These are phyloP conservation scores for Sycobia sp. DNA, from an alignment of 1,140 invertebrate genomes.

Conservation along the genomic window DNA sequence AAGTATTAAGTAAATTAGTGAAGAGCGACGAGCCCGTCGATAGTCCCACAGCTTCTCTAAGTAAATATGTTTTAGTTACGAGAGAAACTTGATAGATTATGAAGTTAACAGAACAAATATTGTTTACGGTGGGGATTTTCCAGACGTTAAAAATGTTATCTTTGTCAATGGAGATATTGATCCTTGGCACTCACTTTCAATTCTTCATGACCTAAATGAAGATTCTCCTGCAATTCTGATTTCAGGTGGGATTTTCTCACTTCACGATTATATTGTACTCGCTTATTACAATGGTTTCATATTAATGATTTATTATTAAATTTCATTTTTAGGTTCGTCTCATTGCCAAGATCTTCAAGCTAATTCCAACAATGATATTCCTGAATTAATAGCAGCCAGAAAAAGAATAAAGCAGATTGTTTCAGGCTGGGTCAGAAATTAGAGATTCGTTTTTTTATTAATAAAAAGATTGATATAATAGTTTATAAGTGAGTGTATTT, in stretches of 20 bases:
- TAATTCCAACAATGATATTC: slow-evolving; percentile 60
- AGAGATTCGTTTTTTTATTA: background rate
- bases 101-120: slow-evolving; percentile 66
- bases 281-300: too few relatives aligned
- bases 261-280: background rate
- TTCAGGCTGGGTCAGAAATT: slow-evolving; percentile 25
- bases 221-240: slow-evolving; percentile 63
- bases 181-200: slow-evolving; percentile 70
- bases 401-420: slow-evolving; percentile 63
- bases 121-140: slow-evolving; percentile 65
- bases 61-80: slow-evolving; percentile 56
- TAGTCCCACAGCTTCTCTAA: background rate
- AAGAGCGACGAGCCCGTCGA: too few relatives aligned
- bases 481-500: slow-evolving; percentile 4
- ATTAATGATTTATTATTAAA: background rate
- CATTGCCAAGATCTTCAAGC: slow-evolving; percentile 77
- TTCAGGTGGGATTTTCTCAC: slow-evolving; percentile 42
- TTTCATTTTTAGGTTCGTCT: slow-evolving; percentile 65
- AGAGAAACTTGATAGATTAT: slow-evolving; percentile 55
- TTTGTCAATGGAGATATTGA: slow-evolving; percentile 70
- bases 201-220: slow-evolving; percentile 62
- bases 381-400: slow-evolving; percentile 67
- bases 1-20: too few relatives aligned
- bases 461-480: background rate
- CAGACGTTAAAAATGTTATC: slow-evolving; percentile 66